These are phyloP conservation scores for Grammomys surdaster DNA, from an alignment of 2,113 vertebrate species.

Conservation along the genomic window DNA sequence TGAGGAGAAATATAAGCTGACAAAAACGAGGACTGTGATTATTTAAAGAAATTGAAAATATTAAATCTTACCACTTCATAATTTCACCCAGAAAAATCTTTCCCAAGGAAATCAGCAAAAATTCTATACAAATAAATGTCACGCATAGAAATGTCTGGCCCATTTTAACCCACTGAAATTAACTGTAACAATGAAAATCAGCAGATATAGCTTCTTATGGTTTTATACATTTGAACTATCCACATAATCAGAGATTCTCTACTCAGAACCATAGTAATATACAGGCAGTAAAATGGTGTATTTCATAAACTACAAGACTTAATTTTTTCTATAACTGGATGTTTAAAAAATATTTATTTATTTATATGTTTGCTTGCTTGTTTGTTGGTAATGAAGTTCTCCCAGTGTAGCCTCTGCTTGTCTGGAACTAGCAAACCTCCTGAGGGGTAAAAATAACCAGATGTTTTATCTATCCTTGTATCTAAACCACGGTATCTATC, in stretches of 20 bases:
- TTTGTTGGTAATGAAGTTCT: background rate
- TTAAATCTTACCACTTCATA: background rate
- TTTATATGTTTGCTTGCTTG: too few relatives aligned
- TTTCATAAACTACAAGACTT: background rate
- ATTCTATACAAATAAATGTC: background rate
- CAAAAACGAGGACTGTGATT: background rate
- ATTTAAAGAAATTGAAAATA: conserved; percentile 2
- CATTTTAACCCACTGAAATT: background rate
- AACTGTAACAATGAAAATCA: background rate
- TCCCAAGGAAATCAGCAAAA: conserved; percentile 39
- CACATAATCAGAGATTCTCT: conserved; percentile 21
- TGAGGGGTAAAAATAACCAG: background rate
- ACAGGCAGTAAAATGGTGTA: background rate
- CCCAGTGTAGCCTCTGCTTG: background rate
- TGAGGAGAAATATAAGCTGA: background rate
- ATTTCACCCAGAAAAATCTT: background rate
- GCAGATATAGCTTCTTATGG: background rate
- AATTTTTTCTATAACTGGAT: background rate
- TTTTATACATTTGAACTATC: background rate
- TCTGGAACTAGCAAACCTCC: background rate
- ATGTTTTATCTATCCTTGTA: too few relatives aligned
- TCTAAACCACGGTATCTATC: too few relatives aligned
- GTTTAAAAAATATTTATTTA: background rate
- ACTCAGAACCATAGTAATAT: background rate
- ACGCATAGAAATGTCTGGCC: background rate